Evolutionary conservation across 2,113 vertebrate genomes (phyloP).

Genomic region (Ramphastos sulfuratus): DNA sequence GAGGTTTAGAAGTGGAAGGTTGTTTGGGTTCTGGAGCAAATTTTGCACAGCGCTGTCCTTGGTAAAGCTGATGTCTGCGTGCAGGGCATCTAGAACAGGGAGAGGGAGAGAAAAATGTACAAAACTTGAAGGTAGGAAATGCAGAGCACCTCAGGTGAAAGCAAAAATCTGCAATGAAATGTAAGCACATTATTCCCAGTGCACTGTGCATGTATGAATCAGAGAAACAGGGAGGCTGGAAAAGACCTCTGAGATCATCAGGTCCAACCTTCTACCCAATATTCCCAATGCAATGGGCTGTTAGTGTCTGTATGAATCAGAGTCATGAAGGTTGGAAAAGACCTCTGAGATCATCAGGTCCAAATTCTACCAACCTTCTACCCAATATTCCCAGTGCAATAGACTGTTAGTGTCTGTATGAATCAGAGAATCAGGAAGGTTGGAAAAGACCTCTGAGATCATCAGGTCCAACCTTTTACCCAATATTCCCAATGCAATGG

Average conservation of each 20-base stretch:
- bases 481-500: too few relatives aligned
- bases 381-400: too few relatives aligned
- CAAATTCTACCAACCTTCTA: too few relatives aligned
- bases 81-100: slow-evolving; percentile 79
- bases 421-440: neutral
- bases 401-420: neutral
- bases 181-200: neutral
- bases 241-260: too few relatives aligned
- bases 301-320: neutral
- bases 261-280: too few relatives aligned
- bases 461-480: too few relatives aligned
- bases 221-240: too few relatives aligned
- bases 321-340: too few relatives aligned
- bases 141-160: neutral
- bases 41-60: slow-evolving; percentile 80
- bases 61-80: slow-evolving; percentile 79
- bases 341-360: too few relatives aligned
- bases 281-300: too few relatives aligned
- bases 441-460: too few relatives aligned
- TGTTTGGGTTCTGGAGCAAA: slow-evolving; percentile 76
- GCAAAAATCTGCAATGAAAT: neutral
- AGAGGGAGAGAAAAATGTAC: slow-evolving; percentile 49
- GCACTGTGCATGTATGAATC: neutral
- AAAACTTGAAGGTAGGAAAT: neutral
- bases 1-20: slow-evolving; percentile 71